Evolutionary conservation across 2,113 vertebrate species (phyloP).

Genomic region (Tricholaema leucomelas): DNA sequence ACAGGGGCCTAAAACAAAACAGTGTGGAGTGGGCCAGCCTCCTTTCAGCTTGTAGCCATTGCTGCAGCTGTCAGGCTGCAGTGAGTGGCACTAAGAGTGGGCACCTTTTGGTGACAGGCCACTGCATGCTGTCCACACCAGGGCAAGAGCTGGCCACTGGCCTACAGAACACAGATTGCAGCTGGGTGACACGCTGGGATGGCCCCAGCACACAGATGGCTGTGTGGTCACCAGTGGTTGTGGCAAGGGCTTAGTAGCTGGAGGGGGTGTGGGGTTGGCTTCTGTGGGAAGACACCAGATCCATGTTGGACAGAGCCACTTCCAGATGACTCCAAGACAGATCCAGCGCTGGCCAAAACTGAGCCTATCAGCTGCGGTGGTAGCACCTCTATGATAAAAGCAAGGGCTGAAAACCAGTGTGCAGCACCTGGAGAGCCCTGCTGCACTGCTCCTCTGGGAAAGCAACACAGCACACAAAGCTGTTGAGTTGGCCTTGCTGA

Average conservation of each 20-base stretch:
- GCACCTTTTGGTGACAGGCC: not conserved
- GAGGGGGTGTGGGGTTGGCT: not conserved
- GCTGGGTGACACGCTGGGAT: not conserved
- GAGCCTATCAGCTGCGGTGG: not conserved
- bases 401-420: not conserved
- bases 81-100: not conserved
- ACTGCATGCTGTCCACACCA: not conserved
- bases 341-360: not conserved
- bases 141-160: not conserved
- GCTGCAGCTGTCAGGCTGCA: not conserved
- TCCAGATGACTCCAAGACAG: not conserved
- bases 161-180: not conserved
- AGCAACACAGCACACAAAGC: not conserved
- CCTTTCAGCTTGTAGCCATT: not conserved
- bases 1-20: not conserved
- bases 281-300: not conserved
- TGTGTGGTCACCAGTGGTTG: no score
- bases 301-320: not conserved
- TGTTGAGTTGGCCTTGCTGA: rapidly evolving
- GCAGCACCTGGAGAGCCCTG: not conserved
- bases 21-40: not conserved
- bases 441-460: not conserved
- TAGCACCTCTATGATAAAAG: not conserved
- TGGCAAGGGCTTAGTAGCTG: not conserved
- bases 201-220: not conserved